A percentile compares a stretch with the other conserved stretches of the same genome.
Evolutionary conservation across 2,888 invertebrate species (phyloP).

Genomic region (Yponomeuta sedellus): DNA sequence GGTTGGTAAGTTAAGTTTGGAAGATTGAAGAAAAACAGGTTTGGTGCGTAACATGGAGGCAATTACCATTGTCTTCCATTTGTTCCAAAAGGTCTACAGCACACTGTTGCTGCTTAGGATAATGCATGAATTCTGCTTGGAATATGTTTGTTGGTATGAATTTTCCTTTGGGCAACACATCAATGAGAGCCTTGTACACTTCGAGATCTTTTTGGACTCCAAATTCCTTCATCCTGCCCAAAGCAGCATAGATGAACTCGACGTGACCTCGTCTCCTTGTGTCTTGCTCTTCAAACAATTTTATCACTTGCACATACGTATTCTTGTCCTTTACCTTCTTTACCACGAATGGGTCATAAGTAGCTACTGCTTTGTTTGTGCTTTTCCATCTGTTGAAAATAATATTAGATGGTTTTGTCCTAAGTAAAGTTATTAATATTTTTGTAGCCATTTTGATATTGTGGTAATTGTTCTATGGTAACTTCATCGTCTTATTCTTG

Average conservation of each 20-base stretch:
- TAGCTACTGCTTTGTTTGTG: constrained; percentile 52
- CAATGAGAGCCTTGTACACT: constrained; percentile 89
- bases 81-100: constrained; percentile 92
- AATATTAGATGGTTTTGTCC: constrained; percentile 36
- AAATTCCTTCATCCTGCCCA: constrained; percentile 92
- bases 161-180: constrained; percentile 92
- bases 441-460: constrained; percentile 51
- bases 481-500: constrained; percentile 11
- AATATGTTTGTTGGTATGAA: constrained; percentile 89
- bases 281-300: constrained; percentile 82
- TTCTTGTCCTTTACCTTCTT: constrained; percentile 78
- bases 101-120: constrained; percentile 96
- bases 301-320: constrained; percentile 83
- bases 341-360: constrained; percentile 66
- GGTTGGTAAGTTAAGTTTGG: too few species aligned
- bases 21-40: neutral
- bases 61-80: constrained; percentile 93
- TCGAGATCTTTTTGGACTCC: constrained; percentile 91
- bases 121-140: constrained; percentile 94
- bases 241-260: constrained; percentile 94
- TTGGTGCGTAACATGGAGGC: too few species aligned
- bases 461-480: constrained; percentile 16
- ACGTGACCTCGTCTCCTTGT: constrained; percentile 89
- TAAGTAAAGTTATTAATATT: constrained; percentile 46
- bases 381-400: constrained; percentile 53